Evolutionary conservation across 2,888 invertebrate genomes (phyloP), one percentile per base, ranked within the genome.

Genomic region (Acronicta alni): DNA sequence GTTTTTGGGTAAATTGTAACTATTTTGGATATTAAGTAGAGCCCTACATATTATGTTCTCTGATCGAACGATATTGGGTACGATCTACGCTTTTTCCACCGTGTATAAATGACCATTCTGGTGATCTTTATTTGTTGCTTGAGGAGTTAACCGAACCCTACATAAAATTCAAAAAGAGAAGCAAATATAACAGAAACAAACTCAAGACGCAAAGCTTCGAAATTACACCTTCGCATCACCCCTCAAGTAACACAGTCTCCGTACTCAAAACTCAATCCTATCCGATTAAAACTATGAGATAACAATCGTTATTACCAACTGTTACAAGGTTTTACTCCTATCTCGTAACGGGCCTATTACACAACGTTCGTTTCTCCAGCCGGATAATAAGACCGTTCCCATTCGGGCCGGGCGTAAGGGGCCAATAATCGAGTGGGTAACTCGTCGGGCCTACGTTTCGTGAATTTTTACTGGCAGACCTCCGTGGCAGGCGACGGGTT

Each of bases 401-500:
- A 89, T 88, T 84, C 88, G 74, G 67, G 51, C 71, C 59, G 76
- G 80, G 81, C 80, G 75, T 71, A 56, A 56, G 68, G 77, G 75
- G 75, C 77, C 81, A 79, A 85, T 87, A 84, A 86, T 83, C 81
- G 86, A 77, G 79, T 83, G 76, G 85, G 79, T 79, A 77, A 82
- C 79, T 82, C 81, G 78, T 85, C 78, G 66, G 62, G 82, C 78
- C 84, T 85, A 89, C 89, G 89, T 82, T 82, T 70, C 68, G 81
- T 82, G 90, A 89, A 91, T 92, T 88, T 89, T 88, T 89, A 90
- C 90, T 80, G 85, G 39, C 79, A 52, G 45, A 64, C 76, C 63
- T 63, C 58, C 62, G 60, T 72, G 72, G 72, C 80, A 66, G 37
- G 23, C 45, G 48, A 47, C 30, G 37, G 53, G 57, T 56, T 57